phyloP scores from a whole-genome alignment of 2,113 vertebrate genomes.

The Cyprinus carpio region DNA sequence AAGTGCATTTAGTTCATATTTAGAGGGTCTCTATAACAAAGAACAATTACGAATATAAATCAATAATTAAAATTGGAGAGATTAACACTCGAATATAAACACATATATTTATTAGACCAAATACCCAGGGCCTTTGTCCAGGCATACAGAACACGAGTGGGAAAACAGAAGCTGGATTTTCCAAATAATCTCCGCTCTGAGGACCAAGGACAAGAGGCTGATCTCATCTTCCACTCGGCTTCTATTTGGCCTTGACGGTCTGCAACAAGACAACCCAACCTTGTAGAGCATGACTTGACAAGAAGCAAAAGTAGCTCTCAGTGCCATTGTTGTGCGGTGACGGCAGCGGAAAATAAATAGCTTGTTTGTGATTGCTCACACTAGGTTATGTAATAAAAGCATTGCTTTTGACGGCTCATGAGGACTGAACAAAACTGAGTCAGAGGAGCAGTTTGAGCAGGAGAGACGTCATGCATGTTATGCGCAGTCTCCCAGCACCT shows the following conservation, averaged over 20 bases:
- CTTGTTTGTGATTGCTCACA: background rate
- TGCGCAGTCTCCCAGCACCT: background rate
- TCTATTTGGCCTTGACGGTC: background rate
- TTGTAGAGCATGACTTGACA: background rate
- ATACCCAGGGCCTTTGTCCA: background rate
- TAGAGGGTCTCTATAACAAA: background rate
- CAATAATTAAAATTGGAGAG: background rate
- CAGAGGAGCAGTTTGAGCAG: background rate
- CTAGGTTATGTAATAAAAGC: constrained; percentile 11
- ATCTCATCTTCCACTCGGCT: constrained; percentile 5
- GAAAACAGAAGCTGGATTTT: background rate
- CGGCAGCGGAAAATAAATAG: background rate
- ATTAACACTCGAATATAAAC: background rate
- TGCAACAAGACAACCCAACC: background rate
- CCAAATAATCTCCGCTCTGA: constrained; percentile 34
- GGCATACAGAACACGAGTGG: background rate
- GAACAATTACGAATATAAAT: background rate
- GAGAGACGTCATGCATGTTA: background rate
- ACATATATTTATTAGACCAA: background rate
- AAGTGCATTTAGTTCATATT: background rate
- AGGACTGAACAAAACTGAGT: background rate
- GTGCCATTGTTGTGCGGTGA: background rate
- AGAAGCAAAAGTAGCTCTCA: constrained; percentile 9
- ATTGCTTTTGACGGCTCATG: background rate
- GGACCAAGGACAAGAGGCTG: constrained; percentile 33